These are phyloP conservation scores for Mico argentatus DNA, from an alignment of 2,797 vertebrate genomes.

Conservation along the genomic window DNA sequence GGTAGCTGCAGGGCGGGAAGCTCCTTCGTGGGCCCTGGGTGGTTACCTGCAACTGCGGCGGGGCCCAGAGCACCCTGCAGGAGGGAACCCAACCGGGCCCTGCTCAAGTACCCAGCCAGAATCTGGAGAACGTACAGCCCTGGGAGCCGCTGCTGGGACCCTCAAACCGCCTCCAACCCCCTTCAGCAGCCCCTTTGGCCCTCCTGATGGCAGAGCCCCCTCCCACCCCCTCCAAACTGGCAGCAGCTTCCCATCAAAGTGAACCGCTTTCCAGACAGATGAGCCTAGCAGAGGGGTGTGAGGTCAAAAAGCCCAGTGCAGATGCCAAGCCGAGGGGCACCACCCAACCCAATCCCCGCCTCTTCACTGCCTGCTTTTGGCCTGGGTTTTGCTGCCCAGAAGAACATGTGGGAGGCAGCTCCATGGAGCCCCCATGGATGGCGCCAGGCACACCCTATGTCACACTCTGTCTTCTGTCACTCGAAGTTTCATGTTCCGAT, in stretches of 20 bases:
- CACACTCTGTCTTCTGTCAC: not conserved
- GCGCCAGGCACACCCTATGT: fast-evolving
- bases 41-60: fast-evolving
- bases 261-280: not conserved
- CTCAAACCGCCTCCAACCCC: not conserved
- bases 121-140: not conserved
- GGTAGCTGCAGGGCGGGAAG: fast-evolving
- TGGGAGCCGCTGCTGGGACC: not conserved
- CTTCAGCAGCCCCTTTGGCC: not conserved
- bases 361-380: not conserved
- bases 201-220: not conserved
- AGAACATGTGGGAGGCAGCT: not conserved
- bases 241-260: not conserved
- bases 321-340: not conserved
- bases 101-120: not conserved
- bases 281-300: not conserved
- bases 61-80: not conserved
- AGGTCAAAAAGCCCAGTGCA: not conserved
- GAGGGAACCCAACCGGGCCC: not conserved
- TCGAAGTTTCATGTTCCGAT: not conserved
- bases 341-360: fast-evolving
- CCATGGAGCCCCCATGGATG: fast-evolving
- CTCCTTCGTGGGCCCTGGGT: not conserved
- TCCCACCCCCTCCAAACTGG: not conserved
- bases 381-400: not conserved